phyloP scores from a whole-genome alignment of 2,888 invertebrate genomes.

The Drosophila multiciliata region DNA sequence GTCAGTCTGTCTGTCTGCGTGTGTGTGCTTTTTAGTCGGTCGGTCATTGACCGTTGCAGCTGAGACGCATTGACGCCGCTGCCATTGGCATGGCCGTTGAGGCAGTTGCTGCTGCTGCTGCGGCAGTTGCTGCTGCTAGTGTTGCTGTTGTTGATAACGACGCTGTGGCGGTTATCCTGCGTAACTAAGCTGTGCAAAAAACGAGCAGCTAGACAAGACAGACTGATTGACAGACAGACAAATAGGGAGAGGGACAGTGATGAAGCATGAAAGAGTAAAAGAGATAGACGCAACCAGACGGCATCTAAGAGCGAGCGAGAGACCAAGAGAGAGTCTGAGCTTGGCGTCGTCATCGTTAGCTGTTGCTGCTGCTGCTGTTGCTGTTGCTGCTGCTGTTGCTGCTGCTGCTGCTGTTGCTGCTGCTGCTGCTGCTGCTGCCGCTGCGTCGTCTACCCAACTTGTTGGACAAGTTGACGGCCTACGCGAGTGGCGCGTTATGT shows the following conservation, averaged over 20 bases:
- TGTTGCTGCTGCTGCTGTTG: slow-evolving; percentile 25
- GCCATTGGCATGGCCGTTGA: slow-evolving; percentile 66
- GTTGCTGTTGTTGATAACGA: slow-evolving; percentile 16
- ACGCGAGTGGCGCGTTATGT: slow-evolving; percentile 75
- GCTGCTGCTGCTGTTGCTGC: slow-evolving; percentile 18
- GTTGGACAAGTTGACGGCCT: slow-evolving; percentile 79
- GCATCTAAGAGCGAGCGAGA: slow-evolving; percentile 3
- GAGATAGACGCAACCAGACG: slow-evolving; percentile 3
- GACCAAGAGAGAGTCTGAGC: slow-evolving; percentile 23
- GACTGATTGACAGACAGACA: slow-evolving; percentile 11
- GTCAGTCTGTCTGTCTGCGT: slow-evolving; percentile 20
- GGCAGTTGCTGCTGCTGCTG: slow-evolving; percentile 27
- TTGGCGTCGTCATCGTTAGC: slow-evolving; percentile 49
- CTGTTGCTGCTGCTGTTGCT: slow-evolving; percentile 20
- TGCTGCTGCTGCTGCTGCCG: slow-evolving; percentile 40
- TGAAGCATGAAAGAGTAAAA: neutral
- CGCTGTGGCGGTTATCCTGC: slow-evolving; percentile 54
- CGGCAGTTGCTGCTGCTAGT: slow-evolving; percentile 4
- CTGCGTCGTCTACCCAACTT: slow-evolving; percentile 79
- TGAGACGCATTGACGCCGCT: slow-evolving; percentile 81
- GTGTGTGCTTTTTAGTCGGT: slow-evolving; percentile 80
- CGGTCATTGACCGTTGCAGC: slow-evolving; percentile 83
- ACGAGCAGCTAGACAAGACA: slow-evolving; percentile 13
- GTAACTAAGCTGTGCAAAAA: slow-evolving; percentile 48
- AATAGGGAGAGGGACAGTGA: slow-evolving; percentile 30